A percentile compares a stretch with the other conserved stretches of the same genome.
phyloP scores from a whole-genome alignment of 2,888 invertebrate species.

The Marasmarcha lunaedactyla region DNA sequence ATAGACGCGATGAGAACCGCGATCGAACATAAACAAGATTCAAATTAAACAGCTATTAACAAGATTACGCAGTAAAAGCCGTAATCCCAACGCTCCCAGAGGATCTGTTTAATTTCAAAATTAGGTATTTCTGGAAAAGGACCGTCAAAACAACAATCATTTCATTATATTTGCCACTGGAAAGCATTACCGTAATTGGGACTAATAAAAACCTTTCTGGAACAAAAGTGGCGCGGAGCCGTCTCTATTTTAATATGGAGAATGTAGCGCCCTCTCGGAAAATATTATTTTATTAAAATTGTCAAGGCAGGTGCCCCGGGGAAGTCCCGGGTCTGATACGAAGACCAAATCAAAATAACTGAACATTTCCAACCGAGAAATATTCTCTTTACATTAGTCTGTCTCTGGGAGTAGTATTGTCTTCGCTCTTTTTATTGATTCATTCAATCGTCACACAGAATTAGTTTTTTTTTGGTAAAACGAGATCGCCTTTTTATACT shows the following conservation, averaged over 20 bases:
- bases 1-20: background rate
- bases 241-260: conserved; percentile 24
- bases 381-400: conserved; percentile 25
- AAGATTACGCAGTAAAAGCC: no score
- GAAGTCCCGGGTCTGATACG: conserved; percentile 26
- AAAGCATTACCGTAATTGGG: conserved; percentile 5
- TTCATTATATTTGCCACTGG: background rate
- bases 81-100: no score
- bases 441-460: conserved; percentile 41
- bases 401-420: conserved; percentile 24
- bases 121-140: background rate
- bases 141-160: background rate
- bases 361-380: conserved; percentile 31
- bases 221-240: background rate
- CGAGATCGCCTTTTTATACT: no score
- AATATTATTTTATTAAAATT: conserved; percentile 51
- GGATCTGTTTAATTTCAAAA: background rate
- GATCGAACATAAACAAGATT: no score
- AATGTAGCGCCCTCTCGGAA: conserved; percentile 18
- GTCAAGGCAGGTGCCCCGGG: conserved; percentile 34
- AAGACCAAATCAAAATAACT: conserved; percentile 43
- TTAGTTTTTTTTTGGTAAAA: conserved; percentile 7
- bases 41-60: no score
- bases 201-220: conserved; percentile 3
- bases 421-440: conserved; percentile 35